Evolutionary conservation across 2,113 vertebrate genomes (phyloP).

Genomic region (Dermatemys mawii): DNA sequence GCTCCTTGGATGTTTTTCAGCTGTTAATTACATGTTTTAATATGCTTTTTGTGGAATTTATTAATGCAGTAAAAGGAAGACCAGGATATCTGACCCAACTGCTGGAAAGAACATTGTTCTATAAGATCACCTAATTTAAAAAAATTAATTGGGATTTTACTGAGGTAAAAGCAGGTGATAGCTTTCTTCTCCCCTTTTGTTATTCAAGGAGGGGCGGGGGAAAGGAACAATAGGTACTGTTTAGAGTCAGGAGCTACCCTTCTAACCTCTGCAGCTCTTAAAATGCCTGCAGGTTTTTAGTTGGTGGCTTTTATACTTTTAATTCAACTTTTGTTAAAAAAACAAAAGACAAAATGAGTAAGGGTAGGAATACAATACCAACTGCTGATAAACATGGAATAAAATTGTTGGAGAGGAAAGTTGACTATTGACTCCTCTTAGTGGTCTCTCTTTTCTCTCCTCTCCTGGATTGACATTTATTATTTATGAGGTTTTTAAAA

Average conservation of each 20-base stretch:
- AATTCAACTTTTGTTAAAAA: constrained; percentile 66
- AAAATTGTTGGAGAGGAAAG: not conserved
- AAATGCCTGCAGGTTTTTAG: constrained; percentile 78
- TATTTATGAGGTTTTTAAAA: constrained; percentile 6
- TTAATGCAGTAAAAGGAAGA: not conserved
- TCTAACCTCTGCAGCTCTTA: constrained; percentile 79
- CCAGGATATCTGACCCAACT: not conserved
- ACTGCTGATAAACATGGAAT: constrained; percentile 10
- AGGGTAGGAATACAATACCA: not conserved
- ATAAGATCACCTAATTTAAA: constrained; percentile 65
- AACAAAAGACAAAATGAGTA: constrained; percentile 19
- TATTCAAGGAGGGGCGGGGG: constrained; percentile 58
- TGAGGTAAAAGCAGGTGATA: constrained; percentile 78
- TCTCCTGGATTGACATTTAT: not conserved
- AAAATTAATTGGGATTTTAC: constrained; percentile 71
- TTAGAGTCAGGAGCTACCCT: constrained; percentile 78
- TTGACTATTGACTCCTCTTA: not conserved
- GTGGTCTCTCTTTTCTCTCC: not conserved
- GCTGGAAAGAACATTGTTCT: constrained; percentile 52
- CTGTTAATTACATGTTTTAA: not conserved
- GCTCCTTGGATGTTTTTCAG: not conserved
- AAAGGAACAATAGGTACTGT: constrained; percentile 80
- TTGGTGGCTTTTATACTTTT: constrained; percentile 68
- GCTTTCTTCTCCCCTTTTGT: constrained; percentile 79
- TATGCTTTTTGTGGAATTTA: not conserved